Base-by-base conservation (phyloP, 2,888 invertebrate species). In the Ornithoptera alexandrae region DNA sequence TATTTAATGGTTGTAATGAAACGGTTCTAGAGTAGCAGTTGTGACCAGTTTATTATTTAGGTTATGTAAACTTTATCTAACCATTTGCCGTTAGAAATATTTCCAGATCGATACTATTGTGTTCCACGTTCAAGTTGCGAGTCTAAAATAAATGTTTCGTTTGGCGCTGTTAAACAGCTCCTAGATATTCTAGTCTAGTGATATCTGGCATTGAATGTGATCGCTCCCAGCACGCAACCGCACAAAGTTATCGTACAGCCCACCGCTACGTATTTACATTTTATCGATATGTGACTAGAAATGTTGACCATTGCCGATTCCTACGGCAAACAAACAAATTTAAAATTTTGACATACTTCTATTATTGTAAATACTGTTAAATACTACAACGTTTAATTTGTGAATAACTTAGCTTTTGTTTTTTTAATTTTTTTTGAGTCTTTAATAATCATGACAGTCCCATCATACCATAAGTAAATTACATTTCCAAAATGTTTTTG, bases 121-220 rank as follows among this genome's bases (percentile, higher is more conserved):
- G 30, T 2, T 30, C 30, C 30, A 30, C 30, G 30, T 30, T 30
- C 39, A 39, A 39, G 39, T 39, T 8, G 4, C 39, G 10, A 39
- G 39, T 39, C 7, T 12, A 50, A 50, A 50, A 50, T 17, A 50
- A 50, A 50, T 7, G 53, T n/a, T 53, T 53, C 18, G 53, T n/a
- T 53, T 8, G 12, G 6, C 15, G 17, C 1, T 39, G n/a, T 30
- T 61, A 36, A n/a, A 36, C 61, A 36, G 50, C 50, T 50, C 50
- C 50, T 50, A 8, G 62, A 22, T 65, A 58, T 65, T 65, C 65
- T 39, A 42, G 36, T 39, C 39, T 39, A 18, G 39, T 58, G n/a
- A 20, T 20, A 22, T 62, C 62, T 57, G 62, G 42, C 67, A 67
- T 62, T 67, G 67, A 67, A 67, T 50, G 50, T 50, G 56, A 17